These are phyloP conservation scores for Sebastiscus albofasciatus DNA, from an alignment of 2,797 vertebrate genomes.

Conservation along the genomic window DNA sequence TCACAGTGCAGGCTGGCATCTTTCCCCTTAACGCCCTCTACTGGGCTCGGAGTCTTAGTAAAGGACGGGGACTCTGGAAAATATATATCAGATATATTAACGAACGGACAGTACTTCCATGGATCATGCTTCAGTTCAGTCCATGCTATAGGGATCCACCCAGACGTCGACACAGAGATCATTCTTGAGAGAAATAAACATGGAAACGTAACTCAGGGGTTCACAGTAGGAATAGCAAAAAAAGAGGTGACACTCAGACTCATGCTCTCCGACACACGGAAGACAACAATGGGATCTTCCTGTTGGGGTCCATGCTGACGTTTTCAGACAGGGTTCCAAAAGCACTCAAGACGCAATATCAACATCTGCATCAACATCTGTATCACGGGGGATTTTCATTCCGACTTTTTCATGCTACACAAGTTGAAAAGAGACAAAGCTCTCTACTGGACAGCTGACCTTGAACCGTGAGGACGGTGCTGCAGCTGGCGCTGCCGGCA, in stretches of 20 bases:
- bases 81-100: conserved; percentile 72
- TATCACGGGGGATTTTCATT: conserved; percentile 16
- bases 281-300: neutral
- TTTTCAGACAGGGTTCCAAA: neutral
- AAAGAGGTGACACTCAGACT: conserved; percentile 12
- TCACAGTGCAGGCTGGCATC: conserved; percentile 93
- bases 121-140: conserved; percentile 50
- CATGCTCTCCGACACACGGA: conserved; percentile 31
- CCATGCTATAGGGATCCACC: conserved; percentile 40
- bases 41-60: conserved; percentile 86
- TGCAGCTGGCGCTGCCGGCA: conserved; percentile 92
- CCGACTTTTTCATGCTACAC: conserved; percentile 41
- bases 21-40: conserved; percentile 89
- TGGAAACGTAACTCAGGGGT: neutral
- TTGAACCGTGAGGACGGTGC: conserved; percentile 92
- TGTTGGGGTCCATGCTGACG: conserved; percentile 22
- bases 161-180: neutral
- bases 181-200: neutral
- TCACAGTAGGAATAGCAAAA: neutral
- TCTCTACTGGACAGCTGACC: conserved; percentile 82
- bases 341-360: neutral
- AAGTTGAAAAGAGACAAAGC: neutral
- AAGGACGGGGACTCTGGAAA: conserved; percentile 92
- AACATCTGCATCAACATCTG: neutral
- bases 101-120: conserved; percentile 42